Evolutionary conservation across 2,797 vertebrate genomes (phyloP).

Genomic region (Muscicapa striata): DNA sequence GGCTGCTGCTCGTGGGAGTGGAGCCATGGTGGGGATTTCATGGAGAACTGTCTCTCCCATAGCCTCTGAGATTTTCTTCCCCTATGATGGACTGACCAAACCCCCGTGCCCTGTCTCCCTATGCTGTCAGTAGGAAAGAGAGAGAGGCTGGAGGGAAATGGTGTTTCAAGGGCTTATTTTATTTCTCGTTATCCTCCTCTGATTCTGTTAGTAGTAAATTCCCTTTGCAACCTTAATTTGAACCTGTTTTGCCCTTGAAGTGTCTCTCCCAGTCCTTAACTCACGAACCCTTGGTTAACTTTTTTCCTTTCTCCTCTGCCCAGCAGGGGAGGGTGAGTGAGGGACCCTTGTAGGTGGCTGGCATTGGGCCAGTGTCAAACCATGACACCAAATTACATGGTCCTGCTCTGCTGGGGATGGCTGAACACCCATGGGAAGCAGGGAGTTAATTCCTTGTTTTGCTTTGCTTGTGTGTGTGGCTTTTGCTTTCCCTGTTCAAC

Average conservation of each 20-base stretch:
- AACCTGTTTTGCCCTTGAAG: background rate
- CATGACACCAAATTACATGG: background rate
- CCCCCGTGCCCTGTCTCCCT: background rate
- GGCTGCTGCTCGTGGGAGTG: too few species aligned
- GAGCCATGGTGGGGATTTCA: too few species aligned
- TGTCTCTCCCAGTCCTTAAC: background rate
- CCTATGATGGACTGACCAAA: background rate
- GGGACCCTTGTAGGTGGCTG: fast-evolving
- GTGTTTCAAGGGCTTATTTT: background rate
- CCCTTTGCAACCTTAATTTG: background rate
- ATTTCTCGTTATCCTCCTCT: background rate
- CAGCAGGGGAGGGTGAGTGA: too few species aligned
- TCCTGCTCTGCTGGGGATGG: background rate
- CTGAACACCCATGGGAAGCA: background rate
- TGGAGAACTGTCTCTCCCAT: background rate
- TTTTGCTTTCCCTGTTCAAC: background rate
- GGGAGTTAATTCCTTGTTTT: background rate
- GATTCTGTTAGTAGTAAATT: background rate
- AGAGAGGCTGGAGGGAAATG: too few species aligned
- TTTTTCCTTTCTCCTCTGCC: background rate
- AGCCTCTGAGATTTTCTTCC: too few species aligned
- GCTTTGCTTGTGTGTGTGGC: background rate
- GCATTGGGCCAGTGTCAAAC: background rate
- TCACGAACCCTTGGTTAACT: background rate
- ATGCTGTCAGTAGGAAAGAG: background rate